These are phyloP conservation scores for Acanthornis magna DNA, from an alignment of 2,797 vertebrate species.

Conservation along the genomic window DNA sequence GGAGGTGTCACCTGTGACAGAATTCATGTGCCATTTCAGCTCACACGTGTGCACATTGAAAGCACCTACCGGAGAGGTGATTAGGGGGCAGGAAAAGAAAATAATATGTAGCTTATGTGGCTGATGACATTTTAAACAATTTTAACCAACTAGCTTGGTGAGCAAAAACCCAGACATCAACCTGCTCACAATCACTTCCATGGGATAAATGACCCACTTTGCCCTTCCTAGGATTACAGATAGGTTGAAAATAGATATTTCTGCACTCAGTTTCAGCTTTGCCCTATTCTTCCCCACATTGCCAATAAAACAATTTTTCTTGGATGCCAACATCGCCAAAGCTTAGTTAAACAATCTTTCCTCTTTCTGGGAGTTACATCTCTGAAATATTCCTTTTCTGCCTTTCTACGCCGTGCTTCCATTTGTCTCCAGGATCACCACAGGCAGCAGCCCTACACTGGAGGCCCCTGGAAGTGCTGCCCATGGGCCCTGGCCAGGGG, in stretches of 20 bases:
- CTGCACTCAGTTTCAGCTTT: not conserved
- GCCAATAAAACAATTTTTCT: not conserved
- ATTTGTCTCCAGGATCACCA: fast-evolving
- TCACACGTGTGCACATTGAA: not conserved
- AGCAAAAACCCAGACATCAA: not conserved
- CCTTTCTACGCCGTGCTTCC: not conserved
- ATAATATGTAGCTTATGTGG: not conserved
- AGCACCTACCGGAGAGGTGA: not conserved
- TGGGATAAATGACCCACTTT: not conserved
- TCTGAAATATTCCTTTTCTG: not conserved
- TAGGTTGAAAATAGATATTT: not conserved
- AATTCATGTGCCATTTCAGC: not conserved
- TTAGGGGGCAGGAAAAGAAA: not conserved
- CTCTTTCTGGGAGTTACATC: not conserved
- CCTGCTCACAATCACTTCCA: not conserved
- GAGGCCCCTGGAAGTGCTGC: not conserved
- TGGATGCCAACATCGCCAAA: not conserved
- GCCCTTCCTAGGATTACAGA: not conserved
- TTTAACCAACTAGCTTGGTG: not conserved
- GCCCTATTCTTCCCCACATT: not conserved
- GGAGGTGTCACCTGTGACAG: not conserved
- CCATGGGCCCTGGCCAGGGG: fast-evolving
- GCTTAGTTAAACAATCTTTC: not conserved
- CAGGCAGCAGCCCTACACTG: not conserved
- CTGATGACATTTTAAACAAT: not conserved